A percentile compares a stretch with the other conserved stretches of the same genome.
These are phyloP conservation scores for Ammodramus savannarum DNA, from an alignment of 2,113 vertebrate species.

Conservation along the genomic window DNA sequence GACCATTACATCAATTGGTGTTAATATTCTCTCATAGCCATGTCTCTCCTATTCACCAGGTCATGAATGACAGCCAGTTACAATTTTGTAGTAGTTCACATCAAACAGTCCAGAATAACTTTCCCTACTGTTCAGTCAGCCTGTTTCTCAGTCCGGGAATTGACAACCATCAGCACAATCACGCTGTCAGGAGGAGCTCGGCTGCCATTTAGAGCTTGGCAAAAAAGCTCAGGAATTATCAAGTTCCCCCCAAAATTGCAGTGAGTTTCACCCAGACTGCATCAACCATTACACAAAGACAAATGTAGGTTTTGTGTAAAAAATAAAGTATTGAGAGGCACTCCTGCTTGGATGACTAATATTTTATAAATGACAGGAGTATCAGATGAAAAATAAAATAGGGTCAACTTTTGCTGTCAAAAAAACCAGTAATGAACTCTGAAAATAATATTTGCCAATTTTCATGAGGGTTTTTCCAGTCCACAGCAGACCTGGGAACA, in stretches of 20 bases:
- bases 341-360: background rate
- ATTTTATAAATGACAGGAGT: background rate
- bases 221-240: background rate
- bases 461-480: background rate
- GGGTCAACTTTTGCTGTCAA: background rate
- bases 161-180: background rate
- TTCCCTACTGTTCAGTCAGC: background rate
- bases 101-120: background rate
- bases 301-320: background rate
- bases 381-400: background rate
- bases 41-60: background rate
- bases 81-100: background rate
- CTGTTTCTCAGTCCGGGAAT: background rate
- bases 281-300: background rate
- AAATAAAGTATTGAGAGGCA: background rate
- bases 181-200: background rate
- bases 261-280: background rate
- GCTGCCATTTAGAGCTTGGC: background rate
- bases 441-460: background rate
- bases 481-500: background rate
- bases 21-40: background rate
- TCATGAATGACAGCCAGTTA: background rate
- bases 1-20: constrained; percentile 6
- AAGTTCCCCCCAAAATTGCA: background rate
- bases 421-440: background rate